Evolutionary conservation across 2,888 invertebrate species (phyloP).

Genomic region (Drosophila conformis): DNA sequence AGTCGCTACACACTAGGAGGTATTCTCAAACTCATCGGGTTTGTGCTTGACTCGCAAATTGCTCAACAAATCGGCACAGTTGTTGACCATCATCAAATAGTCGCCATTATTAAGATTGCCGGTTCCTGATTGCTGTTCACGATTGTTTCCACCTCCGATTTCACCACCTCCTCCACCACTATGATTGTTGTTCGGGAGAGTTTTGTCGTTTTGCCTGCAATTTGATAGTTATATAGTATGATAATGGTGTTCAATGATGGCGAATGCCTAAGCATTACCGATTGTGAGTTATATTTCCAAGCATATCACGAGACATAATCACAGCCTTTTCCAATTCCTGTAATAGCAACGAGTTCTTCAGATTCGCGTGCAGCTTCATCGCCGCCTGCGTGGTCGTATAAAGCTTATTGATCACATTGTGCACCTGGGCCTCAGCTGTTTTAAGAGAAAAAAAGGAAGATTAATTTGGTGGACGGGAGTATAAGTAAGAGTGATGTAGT

Average conservation of each 20-base stretch:
- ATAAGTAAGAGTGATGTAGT: neutral
- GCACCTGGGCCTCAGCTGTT: slow-evolving; percentile 88
- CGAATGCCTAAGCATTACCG: slow-evolving; percentile 58
- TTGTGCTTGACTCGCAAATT: slow-evolving; percentile 86
- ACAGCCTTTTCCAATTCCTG: slow-evolving; percentile 85
- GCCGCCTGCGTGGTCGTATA: slow-evolving; percentile 85
- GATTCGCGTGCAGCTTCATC: slow-evolving; percentile 84
- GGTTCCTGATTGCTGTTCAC: slow-evolving; percentile 57
- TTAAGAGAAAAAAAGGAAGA: neutral
- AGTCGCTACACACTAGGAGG: slow-evolving; percentile 84
- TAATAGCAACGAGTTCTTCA: slow-evolving; percentile 84
- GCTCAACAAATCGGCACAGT: slow-evolving; percentile 88
- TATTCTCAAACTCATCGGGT: slow-evolving; percentile 85
- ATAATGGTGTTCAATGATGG: neutral
- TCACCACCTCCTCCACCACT: slow-evolving; percentile 44
- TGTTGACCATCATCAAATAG: slow-evolving; percentile 87
- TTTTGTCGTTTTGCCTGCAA: slow-evolving; percentile 74
- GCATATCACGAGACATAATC: slow-evolving; percentile 85
- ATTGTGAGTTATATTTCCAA: slow-evolving; percentile 84
- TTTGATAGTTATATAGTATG: neutral
- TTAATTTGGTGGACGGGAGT: neutral
- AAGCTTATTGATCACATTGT: slow-evolving; percentile 87
- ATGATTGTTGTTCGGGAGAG: slow-evolving; percentile 64
- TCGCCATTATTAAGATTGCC: slow-evolving; percentile 84
- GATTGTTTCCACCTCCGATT: slow-evolving; percentile 52